Evolutionary conservation across 2,888 invertebrate species (phyloP).

Genomic region (Fissipunctia ypsillon): DNA sequence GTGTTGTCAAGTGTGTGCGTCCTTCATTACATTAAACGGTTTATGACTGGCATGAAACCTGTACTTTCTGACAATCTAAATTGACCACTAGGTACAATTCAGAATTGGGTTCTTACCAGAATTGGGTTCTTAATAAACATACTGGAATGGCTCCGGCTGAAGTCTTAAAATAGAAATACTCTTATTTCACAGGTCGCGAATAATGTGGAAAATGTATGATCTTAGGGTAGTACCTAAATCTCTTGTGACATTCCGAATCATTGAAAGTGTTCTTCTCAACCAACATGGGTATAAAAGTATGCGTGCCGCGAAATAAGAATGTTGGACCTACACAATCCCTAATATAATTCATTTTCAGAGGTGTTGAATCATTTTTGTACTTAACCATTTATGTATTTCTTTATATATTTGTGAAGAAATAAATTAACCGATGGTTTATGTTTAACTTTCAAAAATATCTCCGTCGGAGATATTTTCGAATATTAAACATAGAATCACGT

Average conservation of each 20-base stretch:
- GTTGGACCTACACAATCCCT: background rate
- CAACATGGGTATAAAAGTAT: conserved; percentile 21
- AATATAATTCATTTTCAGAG: background rate
- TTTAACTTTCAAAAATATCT: too few species aligned
- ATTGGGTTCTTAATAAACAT: background rate
- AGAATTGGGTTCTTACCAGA: background rate
- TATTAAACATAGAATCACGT: conserved; percentile 12
- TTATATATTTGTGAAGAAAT: background rate
- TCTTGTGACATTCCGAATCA: conserved; percentile 32
- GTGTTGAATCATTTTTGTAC: background rate
- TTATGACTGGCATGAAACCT: conserved; percentile 6
- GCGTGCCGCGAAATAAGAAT: background rate
- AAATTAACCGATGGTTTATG: background rate
- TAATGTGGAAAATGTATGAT: conserved; percentile 21
- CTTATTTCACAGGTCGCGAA: conserved; percentile 9
- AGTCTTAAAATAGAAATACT: conserved; percentile 23
- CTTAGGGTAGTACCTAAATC: conserved; percentile 32
- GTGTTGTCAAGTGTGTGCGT: conserved; percentile 7
- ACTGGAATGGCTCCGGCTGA: too few species aligned
- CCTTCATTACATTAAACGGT: conserved; percentile 16
- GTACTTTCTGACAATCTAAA: background rate
- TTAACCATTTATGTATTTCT: background rate
- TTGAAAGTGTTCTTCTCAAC: conserved; percentile 23
- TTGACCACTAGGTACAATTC: conserved; percentile 1
- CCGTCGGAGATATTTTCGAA: background rate